Percentiles rank a stretch among this genome's conserved stretches.
phyloP scores from a whole-genome alignment of 2,888 invertebrate genomes.

The Drosophila barbarae region DNA sequence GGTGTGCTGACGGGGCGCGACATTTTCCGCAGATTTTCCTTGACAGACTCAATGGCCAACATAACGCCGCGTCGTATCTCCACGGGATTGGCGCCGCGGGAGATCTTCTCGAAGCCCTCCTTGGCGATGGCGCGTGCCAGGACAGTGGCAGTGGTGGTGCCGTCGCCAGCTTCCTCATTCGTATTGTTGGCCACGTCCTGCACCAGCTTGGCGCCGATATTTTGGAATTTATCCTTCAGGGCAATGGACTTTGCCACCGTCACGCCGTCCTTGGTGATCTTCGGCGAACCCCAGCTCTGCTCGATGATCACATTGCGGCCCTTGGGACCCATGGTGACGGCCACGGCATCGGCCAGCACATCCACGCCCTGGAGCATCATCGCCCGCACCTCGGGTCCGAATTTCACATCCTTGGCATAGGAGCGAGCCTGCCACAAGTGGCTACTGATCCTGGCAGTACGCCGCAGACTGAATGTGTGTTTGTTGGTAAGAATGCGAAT shows the following conservation, averaged over 20 bases:
- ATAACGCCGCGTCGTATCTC: conserved; percentile 96
- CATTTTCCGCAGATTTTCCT: conserved; percentile 90
- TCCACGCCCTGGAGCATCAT: conserved; percentile 99
- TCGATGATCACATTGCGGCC: conserved; percentile 99
- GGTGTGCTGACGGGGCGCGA: conserved; percentile 97
- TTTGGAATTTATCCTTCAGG: conserved; percentile 98
- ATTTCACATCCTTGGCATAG: conserved; percentile 97
- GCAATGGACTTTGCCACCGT: conserved; percentile 99
- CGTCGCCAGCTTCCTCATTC: conserved; percentile 99
- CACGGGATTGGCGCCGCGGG: conserved; percentile 97
- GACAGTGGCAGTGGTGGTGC: conserved; percentile 98
- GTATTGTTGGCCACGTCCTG: conserved; percentile 99
- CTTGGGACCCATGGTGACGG: conserved; percentile 99
- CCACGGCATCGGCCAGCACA: conserved; percentile 98
- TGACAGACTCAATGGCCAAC: conserved; percentile 95
- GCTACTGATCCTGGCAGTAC: conserved; percentile 78
- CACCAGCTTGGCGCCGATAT: conserved; percentile 97
- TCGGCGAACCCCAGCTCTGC: conserved; percentile 99
- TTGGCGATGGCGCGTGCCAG: conserved; percentile 98
- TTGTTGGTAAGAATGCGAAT: conserved; percentile 42
- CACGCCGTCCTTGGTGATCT: conserved; percentile 99
- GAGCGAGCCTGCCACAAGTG: conserved; percentile 79
- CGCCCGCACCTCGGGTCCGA: conserved; percentile 97
- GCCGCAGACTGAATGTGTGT: conserved; percentile 73
- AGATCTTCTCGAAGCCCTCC: conserved; percentile 98